Base-by-base conservation (phyloP, 2,797 vertebrate species). In the Holocentrus rufus region DNA sequence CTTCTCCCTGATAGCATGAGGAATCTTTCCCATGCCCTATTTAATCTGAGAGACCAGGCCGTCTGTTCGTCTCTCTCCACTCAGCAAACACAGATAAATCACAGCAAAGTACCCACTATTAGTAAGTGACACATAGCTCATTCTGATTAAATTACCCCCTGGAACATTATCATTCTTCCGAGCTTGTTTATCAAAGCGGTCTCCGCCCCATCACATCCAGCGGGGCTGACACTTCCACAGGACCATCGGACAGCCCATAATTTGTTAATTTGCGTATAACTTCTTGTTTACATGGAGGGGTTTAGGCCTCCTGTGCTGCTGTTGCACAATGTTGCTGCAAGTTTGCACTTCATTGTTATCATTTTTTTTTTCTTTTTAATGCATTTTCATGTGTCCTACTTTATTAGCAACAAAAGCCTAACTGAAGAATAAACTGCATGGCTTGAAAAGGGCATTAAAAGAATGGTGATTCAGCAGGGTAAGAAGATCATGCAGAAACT, bases 51-150 rank as follows among this genome's bases (percentile, higher is more conserved):
- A 79, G 85, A 89, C 86, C 77, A 44, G 78, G 83, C 85, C 89
- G 82, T 92, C 89, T 93, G 91, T 85, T 89, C 31, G 70, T 86
- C 91, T 91, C 90, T 84, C 85, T 88, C 85, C 81, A 81, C 87
- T 90, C 79, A 68, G 85, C 89, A 93, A 94, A 94, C 92, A 93
- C 81, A 87, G 88, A 94, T 94, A 92, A 93, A 92, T 93, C 92
- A 93, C 85, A 70, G 87, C 85, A 91, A 93, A 94, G 92, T 91
- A 90, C 85, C 89, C 74, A 69, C 88, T 90, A 91, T 93, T 92
- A 93, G 88, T 89, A 88, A 89, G 87, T 91, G 92, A 91, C 93
- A 90, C 86, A 80, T 68, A 88, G 88, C 91, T 92, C 89, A 90
- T 93, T 94, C 89, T 92, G 93, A 93, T 94, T 91, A 90, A 91